phyloP scores from a whole-genome alignment of 2,797 vertebrate species.

The Acanthiza pusilla region DNA sequence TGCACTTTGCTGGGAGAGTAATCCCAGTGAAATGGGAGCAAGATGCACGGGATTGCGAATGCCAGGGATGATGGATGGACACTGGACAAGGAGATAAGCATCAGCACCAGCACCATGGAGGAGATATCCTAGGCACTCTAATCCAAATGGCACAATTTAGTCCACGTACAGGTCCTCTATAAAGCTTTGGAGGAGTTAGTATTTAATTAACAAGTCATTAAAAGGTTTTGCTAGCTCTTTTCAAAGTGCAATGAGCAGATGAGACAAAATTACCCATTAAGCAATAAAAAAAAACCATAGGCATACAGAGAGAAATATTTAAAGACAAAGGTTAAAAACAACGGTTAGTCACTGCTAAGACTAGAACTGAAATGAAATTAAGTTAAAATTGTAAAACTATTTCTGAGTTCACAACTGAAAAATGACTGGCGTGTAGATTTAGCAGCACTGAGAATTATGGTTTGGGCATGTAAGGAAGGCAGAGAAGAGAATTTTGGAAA shows the following conservation, averaged over 20 bases:
- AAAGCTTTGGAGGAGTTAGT: background rate
- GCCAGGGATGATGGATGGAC: background rate
- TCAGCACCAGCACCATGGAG: background rate
- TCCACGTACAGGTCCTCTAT: background rate
- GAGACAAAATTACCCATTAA: background rate
- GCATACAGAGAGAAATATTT: background rate
- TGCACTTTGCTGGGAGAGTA: background rate
- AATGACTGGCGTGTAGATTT: background rate
- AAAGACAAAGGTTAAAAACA: background rate
- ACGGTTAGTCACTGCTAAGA: background rate
- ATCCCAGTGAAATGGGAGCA: background rate
- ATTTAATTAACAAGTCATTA: background rate
- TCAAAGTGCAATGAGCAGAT: background rate
- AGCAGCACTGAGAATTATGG: background rate
- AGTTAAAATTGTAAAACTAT: background rate
- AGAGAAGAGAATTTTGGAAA: conserved; percentile 33
- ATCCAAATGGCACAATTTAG: background rate
- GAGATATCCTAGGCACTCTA: rapidly evolving
- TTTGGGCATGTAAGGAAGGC: background rate
- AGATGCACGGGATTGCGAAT: background rate
- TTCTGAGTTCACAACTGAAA: background rate
- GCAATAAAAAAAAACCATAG: background rate
- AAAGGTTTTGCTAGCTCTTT: background rate
- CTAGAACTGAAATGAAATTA: background rate
- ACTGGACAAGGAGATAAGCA: background rate